Conservation (phyloP, 2,888 invertebrate species). For the Archips xylosteana region DNA sequence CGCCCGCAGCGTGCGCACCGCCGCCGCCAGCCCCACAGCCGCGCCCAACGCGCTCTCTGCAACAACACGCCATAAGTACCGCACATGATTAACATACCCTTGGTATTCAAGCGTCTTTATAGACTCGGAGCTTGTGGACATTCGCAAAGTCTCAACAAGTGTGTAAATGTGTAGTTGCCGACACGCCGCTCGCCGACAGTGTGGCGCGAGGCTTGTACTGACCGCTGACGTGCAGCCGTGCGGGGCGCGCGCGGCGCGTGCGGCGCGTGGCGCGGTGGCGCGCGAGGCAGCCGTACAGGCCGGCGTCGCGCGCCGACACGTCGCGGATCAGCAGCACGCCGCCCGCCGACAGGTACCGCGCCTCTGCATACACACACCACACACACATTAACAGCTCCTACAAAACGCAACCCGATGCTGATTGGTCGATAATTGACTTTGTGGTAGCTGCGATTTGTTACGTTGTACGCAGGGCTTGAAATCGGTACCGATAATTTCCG, state of each 20-base stretch:
- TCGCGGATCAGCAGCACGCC: slow-evolving; percentile 66
- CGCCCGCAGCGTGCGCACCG: slow-evolving; percentile 81
- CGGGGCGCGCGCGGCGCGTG: slow-evolving; percentile 85
- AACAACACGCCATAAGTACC: not conserved
- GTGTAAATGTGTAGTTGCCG: too few relatives aligned
- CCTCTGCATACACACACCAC: slow-evolving; percentile 52
- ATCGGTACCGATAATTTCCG: too few relatives aligned
- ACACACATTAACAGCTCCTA: not conserved
- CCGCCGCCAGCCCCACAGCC: slow-evolving; percentile 84
- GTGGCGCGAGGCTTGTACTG: not conserved
- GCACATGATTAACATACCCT: not conserved
- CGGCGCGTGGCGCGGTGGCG: slow-evolving; percentile 88
- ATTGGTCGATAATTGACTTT: not conserved
- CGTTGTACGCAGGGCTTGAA: not conserved
- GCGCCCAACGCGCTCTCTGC: slow-evolving; percentile 67
- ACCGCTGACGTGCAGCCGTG: slow-evolving; percentile 14
- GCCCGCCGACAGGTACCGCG: slow-evolving; percentile 66
- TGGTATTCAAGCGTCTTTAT: too few relatives aligned
- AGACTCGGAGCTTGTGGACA: too few relatives aligned
- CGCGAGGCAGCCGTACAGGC: slow-evolving; percentile 89
- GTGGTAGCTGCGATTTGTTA: slow-evolving; percentile 4
- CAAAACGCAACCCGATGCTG: not conserved
- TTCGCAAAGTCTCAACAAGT: too few relatives aligned
- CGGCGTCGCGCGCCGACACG: slow-evolving; percentile 84
- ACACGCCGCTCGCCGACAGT: too few relatives aligned